Evolutionary conservation across 2,888 invertebrate genomes (phyloP).

Genomic region (Asteroscopus sphinx): DNA sequence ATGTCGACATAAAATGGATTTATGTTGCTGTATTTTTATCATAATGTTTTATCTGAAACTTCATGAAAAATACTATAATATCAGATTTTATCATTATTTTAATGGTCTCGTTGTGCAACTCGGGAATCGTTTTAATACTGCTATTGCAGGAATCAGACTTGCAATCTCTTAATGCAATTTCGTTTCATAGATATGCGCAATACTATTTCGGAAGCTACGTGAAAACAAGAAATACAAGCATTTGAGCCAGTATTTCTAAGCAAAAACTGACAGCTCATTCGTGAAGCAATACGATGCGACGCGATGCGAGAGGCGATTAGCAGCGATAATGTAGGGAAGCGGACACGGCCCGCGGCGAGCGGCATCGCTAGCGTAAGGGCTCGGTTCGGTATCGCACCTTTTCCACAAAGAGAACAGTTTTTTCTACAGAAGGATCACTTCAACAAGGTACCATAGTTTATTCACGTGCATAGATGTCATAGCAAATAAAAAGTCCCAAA

Average conservation of each 20-base stretch:
- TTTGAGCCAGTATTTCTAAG: constrained; percentile 2
- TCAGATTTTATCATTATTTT: constrained; percentile 1
- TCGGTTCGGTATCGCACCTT: constrained; percentile 19
- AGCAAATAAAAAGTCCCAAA: too few relatives aligned
- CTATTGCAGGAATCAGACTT: not conserved
- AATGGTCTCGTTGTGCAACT: not conserved
- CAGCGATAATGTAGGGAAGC: constrained; percentile 16
- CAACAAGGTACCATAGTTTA: too few relatives aligned
- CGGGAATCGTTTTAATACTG: not conserved
- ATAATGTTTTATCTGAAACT: constrained; percentile 13
- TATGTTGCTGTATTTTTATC: constrained; percentile 21
- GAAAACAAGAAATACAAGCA: not conserved
- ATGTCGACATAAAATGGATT: constrained; percentile 1
- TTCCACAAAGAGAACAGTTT: too few relatives aligned
- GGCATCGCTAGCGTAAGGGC: constrained; percentile 13
- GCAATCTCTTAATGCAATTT: constrained; percentile 1
- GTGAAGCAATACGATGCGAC: constrained; percentile 7
- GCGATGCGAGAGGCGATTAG: constrained; percentile 30
- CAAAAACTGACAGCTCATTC: constrained; percentile 1
- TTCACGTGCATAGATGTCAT: too few relatives aligned
- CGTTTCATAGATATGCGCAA: not conserved
- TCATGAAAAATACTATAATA: constrained; percentile 13
- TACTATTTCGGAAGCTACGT: not conserved
- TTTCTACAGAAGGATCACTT: constrained; percentile 19
- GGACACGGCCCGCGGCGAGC: constrained; percentile 8